phyloP scores from a whole-genome alignment of 2,888 invertebrate species.

The Pterostichus madidus region DNA sequence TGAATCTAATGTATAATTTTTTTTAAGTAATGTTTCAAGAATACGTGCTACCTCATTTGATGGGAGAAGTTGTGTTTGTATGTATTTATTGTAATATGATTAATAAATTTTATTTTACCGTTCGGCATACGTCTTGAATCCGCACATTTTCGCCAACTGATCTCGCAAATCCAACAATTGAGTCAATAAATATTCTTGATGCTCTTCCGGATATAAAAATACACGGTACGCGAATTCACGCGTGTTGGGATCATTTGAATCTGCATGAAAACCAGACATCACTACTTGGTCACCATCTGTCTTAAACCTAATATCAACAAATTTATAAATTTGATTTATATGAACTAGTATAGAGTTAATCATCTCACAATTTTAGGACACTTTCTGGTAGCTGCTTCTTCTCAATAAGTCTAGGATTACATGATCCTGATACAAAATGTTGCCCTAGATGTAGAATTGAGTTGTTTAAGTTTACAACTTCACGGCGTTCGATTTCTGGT shows the following conservation, averaged over 20 bases:
- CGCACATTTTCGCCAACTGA: conserved; percentile 91
- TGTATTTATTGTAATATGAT: conserved; percentile 5
- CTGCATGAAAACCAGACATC: conserved; percentile 90
- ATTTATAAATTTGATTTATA: conserved; percentile 15
- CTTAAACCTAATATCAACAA: conserved; percentile 77
- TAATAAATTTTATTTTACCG: conserved; percentile 77
- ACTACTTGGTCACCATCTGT: conserved; percentile 86
- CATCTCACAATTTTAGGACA: conserved; percentile 85
- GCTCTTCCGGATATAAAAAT: conserved; percentile 87
- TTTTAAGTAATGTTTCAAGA: background rate
- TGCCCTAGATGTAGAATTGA: conserved; percentile 91
- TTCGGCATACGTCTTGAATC: conserved; percentile 93
- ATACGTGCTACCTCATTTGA: too few species aligned
- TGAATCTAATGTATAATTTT: too few species aligned
- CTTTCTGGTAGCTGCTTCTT: conserved; percentile 84
- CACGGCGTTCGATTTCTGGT: conserved; percentile 83
- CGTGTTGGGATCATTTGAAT: conserved; percentile 87
- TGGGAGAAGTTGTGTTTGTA: background rate
- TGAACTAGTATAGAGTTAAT: conserved; percentile 27
- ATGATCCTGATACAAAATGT: conserved; percentile 88
- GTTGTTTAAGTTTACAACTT: conserved; percentile 93
- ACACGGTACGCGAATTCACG: conserved; percentile 94
- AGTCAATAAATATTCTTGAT: conserved; percentile 87
- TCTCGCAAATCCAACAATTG: conserved; percentile 87
- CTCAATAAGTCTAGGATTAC: conserved; percentile 84